A percentile compares a stretch with the other conserved stretches of the same genome.
These are phyloP conservation scores for Papilio polyxenes DNA, from an alignment of 1,140 invertebrate genomes.

Conservation along the genomic window DNA sequence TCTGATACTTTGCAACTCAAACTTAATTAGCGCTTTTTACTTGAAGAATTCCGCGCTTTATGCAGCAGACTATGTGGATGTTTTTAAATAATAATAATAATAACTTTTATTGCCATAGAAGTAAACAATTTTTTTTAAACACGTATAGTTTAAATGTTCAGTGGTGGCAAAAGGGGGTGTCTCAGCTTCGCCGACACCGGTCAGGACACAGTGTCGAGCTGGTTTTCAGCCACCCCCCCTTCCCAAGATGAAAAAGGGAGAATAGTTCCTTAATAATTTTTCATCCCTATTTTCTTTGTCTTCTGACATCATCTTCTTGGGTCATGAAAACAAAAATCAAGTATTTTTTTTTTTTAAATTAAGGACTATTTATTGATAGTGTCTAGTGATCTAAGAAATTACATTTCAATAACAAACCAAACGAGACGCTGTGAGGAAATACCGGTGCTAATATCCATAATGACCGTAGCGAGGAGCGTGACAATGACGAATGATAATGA, in stretches of 20 bases:
- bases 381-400: constrained; percentile 6
- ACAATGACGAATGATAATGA: constrained; percentile 37
- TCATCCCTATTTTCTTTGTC: background rate
- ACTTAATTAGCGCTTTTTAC: background rate
- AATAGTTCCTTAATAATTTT: too few relatives aligned
- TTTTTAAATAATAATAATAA: too few relatives aligned
- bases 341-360: background rate
- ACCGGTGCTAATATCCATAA: constrained; percentile 32
- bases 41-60: background rate
- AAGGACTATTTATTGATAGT: background rate
- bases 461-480: constrained; percentile 27
- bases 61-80: background rate
- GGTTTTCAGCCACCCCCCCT: too few relatives aligned
- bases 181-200: too few relatives aligned
- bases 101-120: too few relatives aligned
- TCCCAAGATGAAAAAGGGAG: too few relatives aligned
- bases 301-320: background rate
- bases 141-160: too few relatives aligned
- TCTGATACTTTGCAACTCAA: background rate
- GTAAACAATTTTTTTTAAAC: too few relatives aligned
- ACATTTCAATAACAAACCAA: constrained; percentile 27
- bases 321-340: background rate
- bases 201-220: too few relatives aligned
- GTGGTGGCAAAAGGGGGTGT: too few relatives aligned
- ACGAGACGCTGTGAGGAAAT: constrained; percentile 13